Percentiles rank a stretch among this genome's conserved stretches.
Evolutionary conservation across 64 coral and sea anemone species (phyloP).

Genomic region (Dendronephthya gigantea): DNA sequence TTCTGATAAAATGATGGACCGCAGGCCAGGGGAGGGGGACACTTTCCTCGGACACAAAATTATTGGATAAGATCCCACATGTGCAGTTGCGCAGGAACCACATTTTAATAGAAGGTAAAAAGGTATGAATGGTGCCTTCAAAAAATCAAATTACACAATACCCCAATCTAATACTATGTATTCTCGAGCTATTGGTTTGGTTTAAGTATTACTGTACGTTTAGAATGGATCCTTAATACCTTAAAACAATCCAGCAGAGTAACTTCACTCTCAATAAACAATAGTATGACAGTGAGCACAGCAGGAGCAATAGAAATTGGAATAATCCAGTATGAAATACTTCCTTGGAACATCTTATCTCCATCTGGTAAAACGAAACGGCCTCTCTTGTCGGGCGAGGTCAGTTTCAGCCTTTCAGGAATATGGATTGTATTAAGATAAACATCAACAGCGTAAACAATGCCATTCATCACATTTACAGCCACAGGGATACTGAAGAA

Average conservation of each 20-base stretch:
- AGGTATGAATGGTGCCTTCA: too few species aligned
- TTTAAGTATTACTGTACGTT: not conserved
- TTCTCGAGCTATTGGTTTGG: too few species aligned
- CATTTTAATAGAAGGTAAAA: too few species aligned
- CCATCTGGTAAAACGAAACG: not conserved
- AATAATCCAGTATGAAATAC: not conserved
- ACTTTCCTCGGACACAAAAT: too few species aligned
- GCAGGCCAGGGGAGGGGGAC: too few species aligned
- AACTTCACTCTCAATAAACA: conserved; percentile 9
- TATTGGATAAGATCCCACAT: too few species aligned
- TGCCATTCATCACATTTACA: not conserved
- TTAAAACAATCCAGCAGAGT: not conserved
- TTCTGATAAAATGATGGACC: too few species aligned
- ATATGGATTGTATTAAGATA: conserved; percentile 10
- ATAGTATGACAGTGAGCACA: not conserved
- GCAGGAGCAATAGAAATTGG: not conserved
- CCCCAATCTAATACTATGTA: too few species aligned
- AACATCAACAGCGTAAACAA: not conserved
- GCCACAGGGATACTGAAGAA: conserved; percentile 11
- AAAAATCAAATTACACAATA: too few species aligned
- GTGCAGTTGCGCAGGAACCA: too few species aligned
- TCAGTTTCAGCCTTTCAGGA: not conserved
- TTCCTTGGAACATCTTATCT: not conserved
- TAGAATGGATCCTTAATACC: not conserved
- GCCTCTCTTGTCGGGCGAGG: not conserved